Conservation (phyloP, 2,113 vertebrate species). For the Stegostoma tigrinum region DNA sequence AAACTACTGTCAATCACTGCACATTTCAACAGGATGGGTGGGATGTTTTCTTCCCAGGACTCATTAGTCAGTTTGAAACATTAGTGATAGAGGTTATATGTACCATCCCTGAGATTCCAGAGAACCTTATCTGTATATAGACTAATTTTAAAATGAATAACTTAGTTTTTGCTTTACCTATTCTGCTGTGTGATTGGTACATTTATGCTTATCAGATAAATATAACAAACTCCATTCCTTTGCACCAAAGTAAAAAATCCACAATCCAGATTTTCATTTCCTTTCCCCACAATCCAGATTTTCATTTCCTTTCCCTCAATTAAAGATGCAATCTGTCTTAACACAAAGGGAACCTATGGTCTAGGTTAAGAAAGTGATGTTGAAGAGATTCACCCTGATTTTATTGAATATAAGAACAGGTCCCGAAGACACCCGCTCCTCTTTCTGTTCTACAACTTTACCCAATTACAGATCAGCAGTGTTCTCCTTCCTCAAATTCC, state of each 20-base stretch:
- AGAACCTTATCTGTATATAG: too few relatives aligned
- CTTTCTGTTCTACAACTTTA: neutral
- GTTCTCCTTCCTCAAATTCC: neutral
- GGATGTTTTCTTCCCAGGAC: too few relatives aligned
- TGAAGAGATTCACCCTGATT: neutral
- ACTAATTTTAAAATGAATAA: too few relatives aligned
- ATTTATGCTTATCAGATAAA: too few relatives aligned
- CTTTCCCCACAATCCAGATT: neutral
- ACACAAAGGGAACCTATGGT: neutral
- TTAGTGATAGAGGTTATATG: too few relatives aligned
- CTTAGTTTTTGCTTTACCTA: too few relatives aligned
- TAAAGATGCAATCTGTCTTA: neutral
- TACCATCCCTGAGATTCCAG: too few relatives aligned
- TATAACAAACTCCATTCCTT: neutral
- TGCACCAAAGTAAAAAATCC: neutral
- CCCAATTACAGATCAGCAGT: neutral
- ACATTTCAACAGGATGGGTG: too few relatives aligned
- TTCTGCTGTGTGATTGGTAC: too few relatives aligned
- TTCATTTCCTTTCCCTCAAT: neutral
- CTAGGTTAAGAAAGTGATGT: neutral
- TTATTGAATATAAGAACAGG: neutral
- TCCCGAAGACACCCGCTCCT: neutral
- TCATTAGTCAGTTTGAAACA: too few relatives aligned
- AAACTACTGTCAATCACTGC: too few relatives aligned
- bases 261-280: neutral